Evolutionary conservation across 2,797 vertebrate genomes (phyloP), one percentile per base, ranked within the genome.

Genomic region (Pagetopsis macropterus): DNA sequence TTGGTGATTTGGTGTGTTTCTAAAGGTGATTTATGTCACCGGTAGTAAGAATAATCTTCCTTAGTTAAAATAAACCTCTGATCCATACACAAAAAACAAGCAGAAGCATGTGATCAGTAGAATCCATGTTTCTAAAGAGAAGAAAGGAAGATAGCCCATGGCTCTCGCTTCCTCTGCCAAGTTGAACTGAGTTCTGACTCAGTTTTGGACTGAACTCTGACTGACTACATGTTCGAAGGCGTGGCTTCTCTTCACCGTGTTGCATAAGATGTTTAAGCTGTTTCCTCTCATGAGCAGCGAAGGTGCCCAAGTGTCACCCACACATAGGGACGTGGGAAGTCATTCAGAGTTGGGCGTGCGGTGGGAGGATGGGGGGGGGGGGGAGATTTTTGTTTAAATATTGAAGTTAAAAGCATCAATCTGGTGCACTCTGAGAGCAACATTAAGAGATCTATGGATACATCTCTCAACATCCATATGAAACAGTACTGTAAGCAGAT

Each of bases 111-210:
- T 78, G n/a, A 84, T 75, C 40, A 92, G 63, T 2, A 90, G 75
- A 58, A 78, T 84, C 87, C 83, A 87, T 54, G 83, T 86, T 76
- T 90, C 87, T 1, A 73, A 17, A 2, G 87, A 86, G 57, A 88
- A 78, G n/a, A 80, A 46, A 16, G 69, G 66, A 45, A 89, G 13
- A 14, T 17, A 71, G 3, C 1, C 56, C 87, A 90, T 91, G 10
- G 1, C 11, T 70, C 2, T 43, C 1, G 60, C 4, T 33, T 21
- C 8, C 13, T 48, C 0, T 0, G 0, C 9, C 2, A 8, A 5
- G 3, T 3, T 65, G n/a, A 0, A 3, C 0, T 5, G 7, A 14
- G 37, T 21, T 21, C 21, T 21, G 21, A 21, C 5, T 66, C 7
- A 1, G 19, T 9, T 23, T 23, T 9, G 5, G 2, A 8, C 1